Conservation (phyloP, 2,113 vertebrate genomes). For the Psephotus haematonotus region DNA sequence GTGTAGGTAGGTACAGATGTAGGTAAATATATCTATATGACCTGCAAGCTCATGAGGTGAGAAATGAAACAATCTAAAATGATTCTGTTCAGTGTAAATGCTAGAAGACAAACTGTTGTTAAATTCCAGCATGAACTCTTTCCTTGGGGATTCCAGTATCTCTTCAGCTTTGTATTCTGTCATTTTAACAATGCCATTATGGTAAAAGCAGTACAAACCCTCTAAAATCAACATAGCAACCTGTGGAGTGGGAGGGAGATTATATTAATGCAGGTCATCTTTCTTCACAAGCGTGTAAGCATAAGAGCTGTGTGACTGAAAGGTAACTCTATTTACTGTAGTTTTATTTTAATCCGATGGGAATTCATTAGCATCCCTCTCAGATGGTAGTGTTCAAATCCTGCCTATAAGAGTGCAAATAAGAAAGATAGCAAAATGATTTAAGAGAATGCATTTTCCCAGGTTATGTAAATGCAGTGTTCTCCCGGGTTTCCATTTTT, state of each 20-base stretch:
- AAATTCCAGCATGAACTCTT: background rate
- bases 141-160: background rate
- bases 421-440: background rate
- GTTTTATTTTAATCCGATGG: constrained; percentile 12
- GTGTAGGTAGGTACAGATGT: background rate
- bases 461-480: background rate
- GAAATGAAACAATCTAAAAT: background rate
- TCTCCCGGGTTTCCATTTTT: background rate
- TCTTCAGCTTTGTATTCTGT: background rate
- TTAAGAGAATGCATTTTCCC: background rate
- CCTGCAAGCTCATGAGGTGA: background rate
- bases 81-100: background rate
- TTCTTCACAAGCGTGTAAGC: background rate
- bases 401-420: background rate
- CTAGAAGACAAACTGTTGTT: background rate
- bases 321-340: background rate
- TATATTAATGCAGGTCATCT: background rate
- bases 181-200: background rate
- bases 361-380: constrained; percentile 30
- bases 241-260: background rate
- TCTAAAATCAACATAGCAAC: background rate
- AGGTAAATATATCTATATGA: background rate
- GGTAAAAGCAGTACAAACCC: background rate
- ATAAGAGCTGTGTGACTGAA: background rate
- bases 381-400: background rate